Conservation (phyloP, 2,113 vertebrate species). For the Syngnathus scovelli region DNA sequence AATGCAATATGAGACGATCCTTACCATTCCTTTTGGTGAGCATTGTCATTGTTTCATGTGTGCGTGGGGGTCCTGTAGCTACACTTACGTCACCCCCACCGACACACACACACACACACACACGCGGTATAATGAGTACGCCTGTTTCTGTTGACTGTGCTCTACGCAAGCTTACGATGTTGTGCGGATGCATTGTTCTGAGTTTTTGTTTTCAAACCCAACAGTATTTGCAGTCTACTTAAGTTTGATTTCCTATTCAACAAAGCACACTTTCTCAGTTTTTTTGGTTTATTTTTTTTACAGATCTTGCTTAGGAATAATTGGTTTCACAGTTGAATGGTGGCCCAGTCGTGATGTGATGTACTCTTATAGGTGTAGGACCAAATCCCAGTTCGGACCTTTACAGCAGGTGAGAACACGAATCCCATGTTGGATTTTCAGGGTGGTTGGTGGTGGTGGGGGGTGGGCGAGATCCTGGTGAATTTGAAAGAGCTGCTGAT, state of each 20-base stretch:
- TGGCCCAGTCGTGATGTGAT: constrained; percentile 8
- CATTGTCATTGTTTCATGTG: constrained; percentile 21
- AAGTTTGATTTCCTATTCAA: background rate
- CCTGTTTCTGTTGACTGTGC: constrained; percentile 18
- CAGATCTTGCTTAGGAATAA: background rate
- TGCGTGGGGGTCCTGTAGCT: constrained; percentile 36
- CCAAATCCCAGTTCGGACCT: constrained; percentile 35
- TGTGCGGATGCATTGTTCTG: constrained; percentile 1
- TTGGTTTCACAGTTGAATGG: background rate
- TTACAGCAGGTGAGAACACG: constrained; percentile 48
- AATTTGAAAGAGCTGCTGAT: constrained; percentile 38
- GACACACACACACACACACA: too few relatives aligned
- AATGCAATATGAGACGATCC: constrained; percentile 6
- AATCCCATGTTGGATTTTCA: constrained; percentile 34
- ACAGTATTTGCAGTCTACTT: background rate
- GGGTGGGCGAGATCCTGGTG: constrained; percentile 47
- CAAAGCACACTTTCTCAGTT: background rate
- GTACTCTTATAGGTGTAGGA: constrained; percentile 16
- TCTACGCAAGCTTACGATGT: constrained; percentile 9
- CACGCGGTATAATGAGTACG: constrained; percentile 26
- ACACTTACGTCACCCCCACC: constrained; percentile 40
- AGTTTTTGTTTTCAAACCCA: background rate
- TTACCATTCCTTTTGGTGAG: constrained; percentile 29
- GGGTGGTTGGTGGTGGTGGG: constrained; percentile 28
- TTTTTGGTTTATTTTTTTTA: background rate